Evolutionary conservation across 2,113 vertebrate genomes (phyloP), one percentile per base, ranked within the genome.

Genomic region (Tiliqua scincoides): DNA sequence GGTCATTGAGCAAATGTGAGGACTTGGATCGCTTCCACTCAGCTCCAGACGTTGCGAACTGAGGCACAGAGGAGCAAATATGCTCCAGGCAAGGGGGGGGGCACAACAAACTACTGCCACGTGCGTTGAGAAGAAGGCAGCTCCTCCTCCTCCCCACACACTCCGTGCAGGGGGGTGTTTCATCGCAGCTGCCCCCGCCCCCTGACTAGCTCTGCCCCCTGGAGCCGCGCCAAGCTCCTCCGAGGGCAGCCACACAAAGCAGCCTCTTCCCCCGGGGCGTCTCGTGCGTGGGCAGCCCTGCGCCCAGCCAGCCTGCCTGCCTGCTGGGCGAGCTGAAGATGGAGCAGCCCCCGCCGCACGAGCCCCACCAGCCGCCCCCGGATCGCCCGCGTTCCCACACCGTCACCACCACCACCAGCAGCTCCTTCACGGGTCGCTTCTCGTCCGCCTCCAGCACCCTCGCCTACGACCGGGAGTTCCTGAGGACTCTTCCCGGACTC

Each of bases 341-440:
- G 95, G 96, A 96, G 87, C 70, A 57, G 37, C 75, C 89, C 48
- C 68, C 15, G 76, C 65, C 89, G 35, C 78, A 8, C 35, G 57
- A 63, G 30, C 43, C 6, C 35, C 84, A 30, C 8, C 63, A 21
- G 10, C 80, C 48, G 20, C 93, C 91, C 90, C 95, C 96, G 93
- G 91, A 93, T 92, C 95, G 96, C 54, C 17, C 93, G 6, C 94
- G 96, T 43, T 95, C 95, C 6, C 95, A 95, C 70, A 97, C 95
- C 1, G 96, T 97, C 91, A 97, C 96, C 91, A 97, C 96, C 91
- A 97, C 96, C 89, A 96, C 95, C 85, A 88, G 94, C 95, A 97
- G 96, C 89, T 97, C 97, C 83, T 96, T 96, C 92, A 94, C 95
- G 23, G 93, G 94, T 91, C 95, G 95, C 94, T 95, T 96, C 91